Evolutionary conservation across 2,888 invertebrate genomes (phyloP), one percentile per base, ranked within the genome.

Genomic region (Aethes cnicana): DNA sequence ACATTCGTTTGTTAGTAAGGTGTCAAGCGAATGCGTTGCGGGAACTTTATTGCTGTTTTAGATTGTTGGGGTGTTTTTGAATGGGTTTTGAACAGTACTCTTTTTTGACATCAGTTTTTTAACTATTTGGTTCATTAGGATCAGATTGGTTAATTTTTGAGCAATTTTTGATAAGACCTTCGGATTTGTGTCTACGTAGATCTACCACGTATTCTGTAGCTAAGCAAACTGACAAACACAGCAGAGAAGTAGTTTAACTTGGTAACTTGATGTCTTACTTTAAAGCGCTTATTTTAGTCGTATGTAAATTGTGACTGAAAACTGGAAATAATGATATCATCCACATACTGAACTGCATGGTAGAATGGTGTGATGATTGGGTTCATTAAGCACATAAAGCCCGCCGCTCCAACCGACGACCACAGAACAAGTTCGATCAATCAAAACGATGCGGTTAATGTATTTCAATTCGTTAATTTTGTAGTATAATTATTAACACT

Each of bases 341-440:
- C n/a, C n/a, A n/a, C n/a, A n/a, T n/a, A n/a, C n/a, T n/a, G n/a
- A n/a, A n/a, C n/a, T n/a, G n/a, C n/a, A n/a, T n/a, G n/a, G n/a
- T 30, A 23, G 23, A 37, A 52, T 64, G 47, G 55, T 52, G 53
- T 47, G 49, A 53, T 53, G 43, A 57, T 18, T 35, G 20, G 28
- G 36, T 36, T 21, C 20, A 28, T 37, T 37, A 41, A 25, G 12
- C n/a, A 33, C 39, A 48, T 48, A 48, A 48, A 33, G 28, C 39
- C 33, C 6, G 30, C 8, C 9, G 21, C 36, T 26, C 9, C 46
- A 25, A 25, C 36, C 25, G 25, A n/a, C 23, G 7, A 25, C 48
- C 48, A 20, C 48, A 48, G 25, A 48, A 48, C 33, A 41, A 48
- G 48, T 41, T 41, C 32, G 21, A 41, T 28, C 23, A 48, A 48